phyloP scores from a whole-genome alignment of 1,140 invertebrate genomes.

The Lepidurus packardi region DNA sequence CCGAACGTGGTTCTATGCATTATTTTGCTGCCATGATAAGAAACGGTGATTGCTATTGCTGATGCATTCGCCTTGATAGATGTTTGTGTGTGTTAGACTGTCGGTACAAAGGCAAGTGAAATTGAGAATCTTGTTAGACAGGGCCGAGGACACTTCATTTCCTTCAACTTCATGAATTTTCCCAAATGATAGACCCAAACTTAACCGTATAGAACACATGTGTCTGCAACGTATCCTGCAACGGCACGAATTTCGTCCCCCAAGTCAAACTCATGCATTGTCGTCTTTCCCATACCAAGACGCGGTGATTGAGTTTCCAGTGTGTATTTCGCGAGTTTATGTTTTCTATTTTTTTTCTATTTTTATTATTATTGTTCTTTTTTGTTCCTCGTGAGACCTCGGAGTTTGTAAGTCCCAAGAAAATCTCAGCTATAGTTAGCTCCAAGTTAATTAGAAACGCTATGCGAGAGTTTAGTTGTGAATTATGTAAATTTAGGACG shows the following conservation, averaged over 20 bases:
- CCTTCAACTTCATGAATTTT: conserved; percentile 3
- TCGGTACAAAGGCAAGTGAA: conserved; percentile 10
- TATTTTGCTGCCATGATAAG: conserved; percentile 9
- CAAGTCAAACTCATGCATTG: not conserved
- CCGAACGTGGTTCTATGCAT: not conserved
- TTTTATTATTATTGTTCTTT: not conserved
- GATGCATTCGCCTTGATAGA: conserved; percentile 14
- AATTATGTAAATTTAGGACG: conserved; percentile 6
- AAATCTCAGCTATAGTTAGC: not conserved
- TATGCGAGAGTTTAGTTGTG: not conserved
- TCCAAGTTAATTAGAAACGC: not conserved
- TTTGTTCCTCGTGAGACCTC: not conserved
- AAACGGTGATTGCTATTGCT: not conserved
- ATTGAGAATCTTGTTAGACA: conserved; percentile 13
- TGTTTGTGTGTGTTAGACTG: not conserved
- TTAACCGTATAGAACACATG: not conserved
- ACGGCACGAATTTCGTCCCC: not conserved
- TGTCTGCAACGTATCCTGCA: not conserved
- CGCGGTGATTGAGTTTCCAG: not conserved
- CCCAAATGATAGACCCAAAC: not conserved
- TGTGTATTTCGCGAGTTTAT: not conserved
- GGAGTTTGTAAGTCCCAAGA: not conserved
- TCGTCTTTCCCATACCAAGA: conserved; percentile 2
- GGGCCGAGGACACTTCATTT: conserved; percentile 12
- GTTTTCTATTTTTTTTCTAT: not conserved